These are phyloP conservation scores for Fulmarus glacialis DNA, from an alignment of 2,113 vertebrate species.

Conservation along the genomic window DNA sequence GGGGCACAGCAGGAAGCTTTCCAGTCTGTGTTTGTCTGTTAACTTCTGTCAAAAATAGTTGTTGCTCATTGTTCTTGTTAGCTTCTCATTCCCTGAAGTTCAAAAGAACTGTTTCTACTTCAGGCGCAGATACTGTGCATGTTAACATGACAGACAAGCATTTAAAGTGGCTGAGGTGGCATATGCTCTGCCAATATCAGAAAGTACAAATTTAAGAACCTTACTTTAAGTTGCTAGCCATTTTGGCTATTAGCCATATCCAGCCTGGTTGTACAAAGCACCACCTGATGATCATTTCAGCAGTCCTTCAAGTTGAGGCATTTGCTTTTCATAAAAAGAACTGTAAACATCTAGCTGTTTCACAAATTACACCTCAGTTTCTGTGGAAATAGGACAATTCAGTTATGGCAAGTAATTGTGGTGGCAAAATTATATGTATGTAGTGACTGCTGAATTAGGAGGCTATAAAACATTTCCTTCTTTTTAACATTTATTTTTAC, in stretches of 20 bases:
- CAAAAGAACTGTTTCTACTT: background rate
- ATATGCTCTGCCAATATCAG: background rate
- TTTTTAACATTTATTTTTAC: background rate
- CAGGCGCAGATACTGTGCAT: background rate
- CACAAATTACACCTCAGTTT: rapidly evolving
- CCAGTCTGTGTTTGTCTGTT: background rate
- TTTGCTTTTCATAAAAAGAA: background rate
- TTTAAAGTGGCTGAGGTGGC: background rate
- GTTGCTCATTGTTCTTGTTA: background rate
- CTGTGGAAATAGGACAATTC: background rate
- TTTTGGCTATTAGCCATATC: background rate
- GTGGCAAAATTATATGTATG: background rate
- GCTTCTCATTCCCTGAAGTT: background rate
- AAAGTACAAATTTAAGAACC: background rate
- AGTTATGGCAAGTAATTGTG: background rate
- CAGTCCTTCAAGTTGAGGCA: background rate
- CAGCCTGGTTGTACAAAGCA: background rate
- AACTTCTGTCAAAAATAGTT: background rate
- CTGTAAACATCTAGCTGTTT: background rate
- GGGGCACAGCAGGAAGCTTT: background rate
- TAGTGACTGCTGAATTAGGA: background rate
- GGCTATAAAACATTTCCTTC: background rate
- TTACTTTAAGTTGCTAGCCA: background rate
- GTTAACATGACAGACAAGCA: background rate
- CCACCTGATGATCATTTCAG: background rate